Conservation (phyloP, 2,797 vertebrate species). For the Ctenopoma multispine region DNA sequence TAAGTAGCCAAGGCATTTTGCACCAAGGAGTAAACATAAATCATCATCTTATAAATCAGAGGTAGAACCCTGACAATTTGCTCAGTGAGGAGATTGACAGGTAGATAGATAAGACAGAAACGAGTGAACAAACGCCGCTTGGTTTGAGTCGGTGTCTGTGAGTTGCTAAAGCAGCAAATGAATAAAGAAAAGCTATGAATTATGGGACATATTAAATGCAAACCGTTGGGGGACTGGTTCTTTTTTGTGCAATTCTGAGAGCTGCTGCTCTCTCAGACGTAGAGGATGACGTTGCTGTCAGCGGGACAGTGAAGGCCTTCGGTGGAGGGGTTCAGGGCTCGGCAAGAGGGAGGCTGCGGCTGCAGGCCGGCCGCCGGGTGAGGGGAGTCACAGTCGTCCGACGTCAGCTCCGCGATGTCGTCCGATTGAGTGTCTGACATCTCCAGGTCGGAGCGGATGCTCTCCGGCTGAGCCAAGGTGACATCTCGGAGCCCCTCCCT, state of each 20-base stretch:
- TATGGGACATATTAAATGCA: conserved; percentile 27
- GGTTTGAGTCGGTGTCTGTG: conserved; percentile 55
- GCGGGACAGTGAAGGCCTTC: conserved; percentile 84
- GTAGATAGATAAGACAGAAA: conserved; percentile 63
- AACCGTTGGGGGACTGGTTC: conserved; percentile 16
- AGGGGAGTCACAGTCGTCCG: conserved; percentile 95
- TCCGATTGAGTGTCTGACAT: conserved; percentile 98
- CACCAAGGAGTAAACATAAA: conserved; percentile 83
- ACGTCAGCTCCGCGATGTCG: conserved; percentile 95
- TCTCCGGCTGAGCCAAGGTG: conserved; percentile 96
- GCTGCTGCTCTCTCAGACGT: conserved; percentile 78
- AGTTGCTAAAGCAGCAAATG: conserved; percentile 61
- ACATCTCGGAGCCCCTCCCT: conserved; percentile 91
- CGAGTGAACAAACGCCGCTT: conserved; percentile 56
- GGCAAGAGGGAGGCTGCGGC: conserved; percentile 75
- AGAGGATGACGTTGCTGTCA: conserved; percentile 82
- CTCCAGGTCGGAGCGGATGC: conserved; percentile 98
- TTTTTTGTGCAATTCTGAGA: conserved; percentile 69
- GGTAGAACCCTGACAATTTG: conserved; percentile 83
- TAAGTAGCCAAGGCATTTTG: conserved; percentile 84
- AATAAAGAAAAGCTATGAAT: conserved; percentile 35
- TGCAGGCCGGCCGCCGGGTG: conserved; percentile 72
- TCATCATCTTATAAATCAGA: conserved; percentile 81
- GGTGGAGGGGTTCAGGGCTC: conserved; percentile 74
- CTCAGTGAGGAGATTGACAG: conserved; percentile 74